Evolutionary conservation across 2,113 vertebrate genomes (phyloP).

Genomic region (Ctenodactylus gundi): DNA sequence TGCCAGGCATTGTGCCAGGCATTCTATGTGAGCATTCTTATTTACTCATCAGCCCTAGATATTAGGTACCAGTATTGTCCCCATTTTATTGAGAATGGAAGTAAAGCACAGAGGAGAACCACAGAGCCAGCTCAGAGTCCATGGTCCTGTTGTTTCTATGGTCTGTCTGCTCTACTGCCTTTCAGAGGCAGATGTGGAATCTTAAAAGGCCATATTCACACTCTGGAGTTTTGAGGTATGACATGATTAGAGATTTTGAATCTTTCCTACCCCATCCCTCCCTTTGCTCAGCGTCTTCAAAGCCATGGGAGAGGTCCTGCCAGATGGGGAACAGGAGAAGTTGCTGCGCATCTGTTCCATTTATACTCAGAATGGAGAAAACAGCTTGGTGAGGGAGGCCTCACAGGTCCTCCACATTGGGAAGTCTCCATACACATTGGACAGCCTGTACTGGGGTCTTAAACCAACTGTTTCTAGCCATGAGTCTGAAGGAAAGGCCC

Average conservation of each 20-base stretch:
- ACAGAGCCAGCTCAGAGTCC: not conserved
- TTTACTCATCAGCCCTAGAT: not conserved
- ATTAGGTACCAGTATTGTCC: not conserved
- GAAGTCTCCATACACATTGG: conserved; percentile 91
- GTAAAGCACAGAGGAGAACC: conserved; percentile 12
- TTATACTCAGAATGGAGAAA: conserved; percentile 89
- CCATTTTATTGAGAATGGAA: conserved; percentile 57
- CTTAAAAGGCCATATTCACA: conserved; percentile 34
- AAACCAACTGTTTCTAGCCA: conserved; percentile 60
- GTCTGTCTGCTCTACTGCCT: conserved; percentile 54
- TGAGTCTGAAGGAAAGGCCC: conserved; percentile 66
- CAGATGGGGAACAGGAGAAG: conserved; percentile 87
- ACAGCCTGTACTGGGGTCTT: conserved; percentile 88
- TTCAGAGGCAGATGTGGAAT: conserved; percentile 40
- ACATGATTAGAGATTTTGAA: conserved; percentile 47
- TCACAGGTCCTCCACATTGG: conserved; percentile 55
- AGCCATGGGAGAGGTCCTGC: conserved; percentile 90
- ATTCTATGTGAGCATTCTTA: conserved; percentile 20
- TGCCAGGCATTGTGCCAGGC: conserved; percentile 49
- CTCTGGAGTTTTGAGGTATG: not conserved
- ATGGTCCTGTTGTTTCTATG: not conserved
- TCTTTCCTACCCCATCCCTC: conserved; percentile 44
- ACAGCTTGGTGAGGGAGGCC: conserved; percentile 62
- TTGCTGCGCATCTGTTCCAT: conserved; percentile 91
- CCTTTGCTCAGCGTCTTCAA: conserved; percentile 87